Conservation (phyloP, 2,888 invertebrate genomes). For the Eupithecia vulgata region DNA sequence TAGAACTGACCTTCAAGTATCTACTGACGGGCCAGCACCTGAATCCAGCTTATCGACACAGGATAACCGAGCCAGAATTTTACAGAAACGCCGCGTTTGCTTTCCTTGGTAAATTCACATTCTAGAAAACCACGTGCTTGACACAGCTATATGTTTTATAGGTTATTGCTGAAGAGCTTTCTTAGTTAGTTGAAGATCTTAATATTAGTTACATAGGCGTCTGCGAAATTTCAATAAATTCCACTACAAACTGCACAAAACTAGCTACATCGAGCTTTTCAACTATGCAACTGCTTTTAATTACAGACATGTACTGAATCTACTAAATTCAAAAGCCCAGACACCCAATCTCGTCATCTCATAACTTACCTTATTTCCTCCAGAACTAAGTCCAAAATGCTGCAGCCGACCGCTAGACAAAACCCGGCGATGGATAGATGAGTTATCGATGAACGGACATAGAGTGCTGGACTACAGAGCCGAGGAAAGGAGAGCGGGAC, state of each 20-base stretch:
- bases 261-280: too few species aligned
- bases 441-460: slow-evolving; percentile 65
- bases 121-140: background rate
- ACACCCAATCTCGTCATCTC: background rate
- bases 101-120: slow-evolving; percentile 55
- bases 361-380: background rate
- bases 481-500: slow-evolving; percentile 64
- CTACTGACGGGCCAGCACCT: slow-evolving; percentile 80
- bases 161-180: too few species aligned
- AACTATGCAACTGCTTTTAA: too few species aligned
- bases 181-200: too few species aligned
- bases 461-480: slow-evolving; percentile 66
- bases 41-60: slow-evolving; percentile 61
- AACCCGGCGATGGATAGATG: slow-evolving; percentile 73
- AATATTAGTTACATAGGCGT: too few species aligned
- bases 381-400: slow-evolving; percentile 84
- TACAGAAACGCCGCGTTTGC: slow-evolving; percentile 74
- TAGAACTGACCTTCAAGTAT: slow-evolving; percentile 94
- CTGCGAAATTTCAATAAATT: too few species aligned
- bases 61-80: slow-evolving; percentile 65
- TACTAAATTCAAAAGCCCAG: background rate
- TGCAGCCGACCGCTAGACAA: slow-evolving; percentile 73
- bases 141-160: too few species aligned
- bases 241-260: too few species aligned
- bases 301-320: background rate